Evolutionary conservation across 2,797 vertebrate species (phyloP).

Genomic region (Octomys mimax): DNA sequence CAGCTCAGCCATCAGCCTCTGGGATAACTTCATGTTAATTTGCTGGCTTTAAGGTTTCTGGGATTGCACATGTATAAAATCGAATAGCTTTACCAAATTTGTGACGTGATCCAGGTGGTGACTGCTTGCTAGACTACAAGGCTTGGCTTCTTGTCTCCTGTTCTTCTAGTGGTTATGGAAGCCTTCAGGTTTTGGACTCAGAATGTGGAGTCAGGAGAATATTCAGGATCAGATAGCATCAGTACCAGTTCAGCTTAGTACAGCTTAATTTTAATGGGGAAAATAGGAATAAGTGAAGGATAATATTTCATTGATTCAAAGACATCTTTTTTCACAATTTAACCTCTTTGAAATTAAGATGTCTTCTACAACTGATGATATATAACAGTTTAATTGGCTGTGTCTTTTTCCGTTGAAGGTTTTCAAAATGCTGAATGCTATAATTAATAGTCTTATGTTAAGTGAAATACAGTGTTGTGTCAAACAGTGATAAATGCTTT

Average conservation of each 20-base stretch:
- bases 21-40: not conserved
- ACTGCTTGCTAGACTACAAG: not conserved
- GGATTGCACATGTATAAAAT: not conserved
- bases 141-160: not conserved
- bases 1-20: not conserved
- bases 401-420: not conserved
- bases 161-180: not conserved
- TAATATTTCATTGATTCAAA: conserved; percentile 31
- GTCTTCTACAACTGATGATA: conserved; percentile 17
- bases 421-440: conserved; percentile 37
- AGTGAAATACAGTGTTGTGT: conserved; percentile 43
- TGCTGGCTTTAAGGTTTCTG: not conserved
- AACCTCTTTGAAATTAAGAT: conserved; percentile 24
- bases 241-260: not conserved
- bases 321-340: not conserved
- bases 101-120: not conserved
- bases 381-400: conserved; percentile 24
- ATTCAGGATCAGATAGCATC: not conserved
- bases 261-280: conserved; percentile 21
- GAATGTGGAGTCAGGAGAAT: not conserved
- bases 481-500: conserved; percentile 5
- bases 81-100: not conserved
- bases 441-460: conserved; percentile 30
- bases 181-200: not conserved
- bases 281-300: not conserved